Evolutionary conservation across 2,113 vertebrate species (phyloP).

Genomic region (Burhinus bistriatus): DNA sequence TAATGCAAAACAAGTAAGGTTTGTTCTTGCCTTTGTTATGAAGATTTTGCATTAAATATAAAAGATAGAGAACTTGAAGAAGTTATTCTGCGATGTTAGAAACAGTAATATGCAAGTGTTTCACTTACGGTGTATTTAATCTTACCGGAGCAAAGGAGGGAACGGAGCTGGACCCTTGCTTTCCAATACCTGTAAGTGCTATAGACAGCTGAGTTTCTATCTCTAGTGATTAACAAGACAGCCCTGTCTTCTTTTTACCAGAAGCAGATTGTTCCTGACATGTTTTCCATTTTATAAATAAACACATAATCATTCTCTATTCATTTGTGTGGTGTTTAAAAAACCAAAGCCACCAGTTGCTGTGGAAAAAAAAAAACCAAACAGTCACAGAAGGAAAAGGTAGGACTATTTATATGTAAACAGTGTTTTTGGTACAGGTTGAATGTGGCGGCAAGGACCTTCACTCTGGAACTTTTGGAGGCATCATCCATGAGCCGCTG

Average conservation of each 20-base stretch:
- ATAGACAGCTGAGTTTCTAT: not conserved
- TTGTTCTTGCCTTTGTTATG: not conserved
- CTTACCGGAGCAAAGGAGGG: not conserved
- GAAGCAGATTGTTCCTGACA: not conserved
- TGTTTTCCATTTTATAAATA: not conserved
- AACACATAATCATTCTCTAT: not conserved
- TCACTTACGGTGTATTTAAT: not conserved
- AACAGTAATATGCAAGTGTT: not conserved
- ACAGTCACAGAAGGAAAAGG: fast-evolving
- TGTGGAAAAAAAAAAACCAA: not conserved
- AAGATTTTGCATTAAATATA: not conserved
- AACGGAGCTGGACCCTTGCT: not conserved
- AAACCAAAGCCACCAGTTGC: not conserved
- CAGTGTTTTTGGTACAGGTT: conserved; percentile 61
- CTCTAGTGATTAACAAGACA: not conserved
- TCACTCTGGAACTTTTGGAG: conserved; percentile 80
- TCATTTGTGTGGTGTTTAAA: not conserved
- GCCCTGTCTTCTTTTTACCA: not conserved
- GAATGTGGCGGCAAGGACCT: conserved; percentile 74
- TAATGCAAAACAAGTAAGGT: not conserved
- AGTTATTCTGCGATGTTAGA: not conserved
- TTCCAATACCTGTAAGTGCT: not conserved
- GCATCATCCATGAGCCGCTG: conserved; percentile 77
- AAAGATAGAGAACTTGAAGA: not conserved
- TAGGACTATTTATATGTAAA: not conserved